Evolutionary conservation across 1,140 invertebrate genomes (phyloP).

Genomic region (Drosophila ercepeae): DNA sequence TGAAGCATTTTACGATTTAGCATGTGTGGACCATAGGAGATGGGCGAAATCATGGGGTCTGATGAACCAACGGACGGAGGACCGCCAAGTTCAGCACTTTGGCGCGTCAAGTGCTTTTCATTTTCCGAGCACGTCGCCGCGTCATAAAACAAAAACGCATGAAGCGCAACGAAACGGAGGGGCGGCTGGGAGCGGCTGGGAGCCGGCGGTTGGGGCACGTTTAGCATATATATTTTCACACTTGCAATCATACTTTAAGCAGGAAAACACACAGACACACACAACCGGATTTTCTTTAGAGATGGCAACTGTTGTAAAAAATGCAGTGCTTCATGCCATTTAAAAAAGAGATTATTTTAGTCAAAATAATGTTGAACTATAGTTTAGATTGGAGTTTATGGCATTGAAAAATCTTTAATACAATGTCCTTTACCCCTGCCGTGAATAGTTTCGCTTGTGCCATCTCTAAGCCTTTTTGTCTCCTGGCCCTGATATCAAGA

Average conservation of each 20-base stretch:
- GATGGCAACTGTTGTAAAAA: slow-evolving; percentile 29
- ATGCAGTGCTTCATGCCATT: not conserved
- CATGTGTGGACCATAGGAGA: slow-evolving; percentile 53
- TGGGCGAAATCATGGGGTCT: slow-evolving; percentile 1
- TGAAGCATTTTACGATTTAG: slow-evolving; percentile 74
- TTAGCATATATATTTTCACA: slow-evolving; percentile 81
- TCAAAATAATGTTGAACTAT: not conserved
- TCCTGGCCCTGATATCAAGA: slow-evolving; percentile 9
- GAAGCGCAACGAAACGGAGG: slow-evolving; percentile 38
- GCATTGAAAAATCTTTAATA: not conserved
- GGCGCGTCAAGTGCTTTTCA: slow-evolving; percentile 77
- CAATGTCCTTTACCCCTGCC: too few relatives aligned
- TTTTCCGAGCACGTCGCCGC: slow-evolving; percentile 77
- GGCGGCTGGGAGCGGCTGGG: slow-evolving; percentile 19
- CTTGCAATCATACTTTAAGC: slow-evolving; percentile 81
- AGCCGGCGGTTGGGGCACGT: slow-evolving; percentile 53
- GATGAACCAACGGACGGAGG: slow-evolving; percentile 23
- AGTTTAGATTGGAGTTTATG: too few relatives aligned
- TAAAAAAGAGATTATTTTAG: not conserved
- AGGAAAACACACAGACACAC: slow-evolving; percentile 41
- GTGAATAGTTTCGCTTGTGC: not conserved
- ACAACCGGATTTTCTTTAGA: slow-evolving; percentile 22
- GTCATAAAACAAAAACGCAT: slow-evolving; percentile 78
- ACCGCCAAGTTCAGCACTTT: slow-evolving; percentile 77
- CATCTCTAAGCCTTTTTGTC: slow-evolving; percentile 22